Evolutionary conservation across 2,888 invertebrate species (phyloP).

Genomic region (Nowickia ferox): DNA sequence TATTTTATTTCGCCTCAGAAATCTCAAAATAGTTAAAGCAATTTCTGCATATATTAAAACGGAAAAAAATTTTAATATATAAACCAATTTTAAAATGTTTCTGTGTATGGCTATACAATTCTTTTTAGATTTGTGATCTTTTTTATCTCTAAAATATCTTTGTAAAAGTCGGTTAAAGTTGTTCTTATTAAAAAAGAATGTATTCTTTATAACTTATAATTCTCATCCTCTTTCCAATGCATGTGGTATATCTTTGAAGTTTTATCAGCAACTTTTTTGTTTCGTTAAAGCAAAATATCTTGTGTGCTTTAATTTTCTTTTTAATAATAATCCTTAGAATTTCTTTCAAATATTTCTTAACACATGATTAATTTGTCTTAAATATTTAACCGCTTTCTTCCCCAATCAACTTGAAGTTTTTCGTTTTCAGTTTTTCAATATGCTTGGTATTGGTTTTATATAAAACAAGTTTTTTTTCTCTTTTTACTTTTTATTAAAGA

Average conservation of each 20-base stretch:
- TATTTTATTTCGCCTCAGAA: too few species aligned
- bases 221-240: neutral
- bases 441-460: constrained; percentile 43
- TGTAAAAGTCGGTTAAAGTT: too few species aligned
- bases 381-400: constrained; percentile 49
- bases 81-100: too few species aligned
- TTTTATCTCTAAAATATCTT: too few species aligned
- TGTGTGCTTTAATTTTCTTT: neutral
- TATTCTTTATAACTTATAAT: neutral
- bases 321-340: constrained; percentile 29
- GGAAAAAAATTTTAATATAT: too few species aligned
- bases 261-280: neutral
- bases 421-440: constrained; percentile 16
- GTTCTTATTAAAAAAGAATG: too few species aligned
- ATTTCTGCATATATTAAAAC: too few species aligned
- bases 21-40: too few species aligned
- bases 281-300: neutral
- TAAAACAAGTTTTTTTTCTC: constrained; percentile 24
- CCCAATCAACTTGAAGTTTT: constrained; percentile 49
- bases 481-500: constrained; percentile 36
- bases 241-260: constrained; percentile 32
- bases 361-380: constrained; percentile 63
- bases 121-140: too few species aligned
- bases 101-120: too few species aligned
- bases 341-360: constrained; percentile 49